Base-by-base conservation (phyloP, 2,888 invertebrate genomes). In the Trichogramma evanescens region DNA sequence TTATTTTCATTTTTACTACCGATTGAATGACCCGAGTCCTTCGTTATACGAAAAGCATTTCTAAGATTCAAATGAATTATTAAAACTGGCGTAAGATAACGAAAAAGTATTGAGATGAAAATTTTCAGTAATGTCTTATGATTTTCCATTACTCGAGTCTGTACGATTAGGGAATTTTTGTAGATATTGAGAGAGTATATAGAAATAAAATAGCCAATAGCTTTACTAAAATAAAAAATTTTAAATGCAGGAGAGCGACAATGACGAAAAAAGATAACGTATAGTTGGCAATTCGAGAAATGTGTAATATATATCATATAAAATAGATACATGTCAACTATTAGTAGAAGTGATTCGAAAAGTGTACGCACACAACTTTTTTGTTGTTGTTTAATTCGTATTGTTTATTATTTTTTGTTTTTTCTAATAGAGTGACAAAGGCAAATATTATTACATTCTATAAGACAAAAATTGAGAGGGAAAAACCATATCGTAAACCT, bases 401-500 rank as follows among this genome's bases (percentile, higher is more conserved):
- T 26, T 26, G 26, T 26, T 26, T 26, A 26, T 26, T 26, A 26
- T 26, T 26, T 26, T 26, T 26, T 26, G 26, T 26, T 26, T 26
- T 26, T 26, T 26, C 26, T 26, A 26, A 26, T 26, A 26, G 26
- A 26, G 2, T 26, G 26, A 26, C 26, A 26, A 26, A 26, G 26
- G 26, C 26, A 26, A 26, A 26, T 26, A 26, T 26, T 26, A 26
- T 26, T 26, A 26, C 26, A 26, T 26, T 26, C 26, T 26, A 26
- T 26, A 26, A 26, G 26, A 26, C 63, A 58, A 62, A 53, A 53
- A 58, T 42, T 64, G 65, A 58, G 61, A 66, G 66, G 66, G 70
- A 69, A 71, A 75, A 77, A 77, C 73, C 76, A 76, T 76, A 76
- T 77, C 76, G 75, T 77, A 77, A 74, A 76, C 72, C 66, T 74